A percentile compares a stretch with the other conserved stretches of the same genome.
These are phyloP conservation scores for Micromys minutus DNA, from an alignment of 2,113 vertebrate species.

Conservation along the genomic window DNA sequence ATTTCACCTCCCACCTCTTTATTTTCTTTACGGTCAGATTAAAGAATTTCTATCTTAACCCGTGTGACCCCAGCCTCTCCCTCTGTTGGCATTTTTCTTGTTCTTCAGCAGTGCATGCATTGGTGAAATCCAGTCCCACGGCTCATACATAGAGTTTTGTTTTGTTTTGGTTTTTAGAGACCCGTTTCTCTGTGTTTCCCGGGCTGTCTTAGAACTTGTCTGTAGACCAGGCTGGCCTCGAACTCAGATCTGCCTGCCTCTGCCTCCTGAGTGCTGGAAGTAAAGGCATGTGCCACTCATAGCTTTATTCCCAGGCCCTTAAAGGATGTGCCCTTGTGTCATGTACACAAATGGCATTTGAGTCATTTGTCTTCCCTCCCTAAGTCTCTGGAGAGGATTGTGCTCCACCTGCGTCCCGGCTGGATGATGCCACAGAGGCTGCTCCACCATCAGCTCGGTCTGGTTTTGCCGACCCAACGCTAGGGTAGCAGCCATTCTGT, in stretches of 20 bases:
- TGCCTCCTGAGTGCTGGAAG: too few species aligned
- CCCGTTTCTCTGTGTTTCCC: too few species aligned
- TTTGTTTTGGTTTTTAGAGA: too few species aligned
- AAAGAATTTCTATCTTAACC: background rate
- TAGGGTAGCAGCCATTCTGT: accelerated
- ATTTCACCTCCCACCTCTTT: background rate
- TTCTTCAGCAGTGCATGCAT: background rate
- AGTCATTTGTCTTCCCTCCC: too few species aligned
- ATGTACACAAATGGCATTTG: background rate
- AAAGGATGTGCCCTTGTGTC: background rate
- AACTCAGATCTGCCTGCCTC: too few species aligned
- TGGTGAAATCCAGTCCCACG: background rate
- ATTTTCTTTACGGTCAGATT: background rate
- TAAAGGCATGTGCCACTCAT: background rate
- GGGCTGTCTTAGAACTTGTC: too few species aligned
- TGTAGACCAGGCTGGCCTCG: too few species aligned
- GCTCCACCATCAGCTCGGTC: background rate
- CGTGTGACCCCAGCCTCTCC: too few species aligned
- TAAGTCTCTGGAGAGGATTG: background rate
- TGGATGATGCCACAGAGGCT: background rate
- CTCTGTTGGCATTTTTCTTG: background rate
- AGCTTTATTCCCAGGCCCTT: background rate
- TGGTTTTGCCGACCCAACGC: background rate
- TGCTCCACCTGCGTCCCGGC: background rate
- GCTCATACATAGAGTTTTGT: background rate